Conservation (phyloP, 2,888 invertebrate genomes). For the Pristionchus japonicus region DNA sequence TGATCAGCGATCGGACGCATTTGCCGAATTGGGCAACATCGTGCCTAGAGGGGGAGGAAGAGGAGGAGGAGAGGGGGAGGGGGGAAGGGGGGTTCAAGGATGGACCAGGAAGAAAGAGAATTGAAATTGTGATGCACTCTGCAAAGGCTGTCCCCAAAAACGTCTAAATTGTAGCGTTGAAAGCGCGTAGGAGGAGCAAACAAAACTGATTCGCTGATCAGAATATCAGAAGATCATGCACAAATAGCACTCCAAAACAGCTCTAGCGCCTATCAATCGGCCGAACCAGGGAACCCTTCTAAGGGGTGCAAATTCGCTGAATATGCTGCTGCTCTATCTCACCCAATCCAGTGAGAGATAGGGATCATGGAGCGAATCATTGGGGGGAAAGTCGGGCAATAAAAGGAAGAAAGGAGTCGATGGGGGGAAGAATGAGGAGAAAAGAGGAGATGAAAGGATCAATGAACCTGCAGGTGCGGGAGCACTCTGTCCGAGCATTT, state of each 20-base stretch:
- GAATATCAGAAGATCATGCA: neutral
- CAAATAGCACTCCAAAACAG: neutral
- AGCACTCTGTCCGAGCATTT: neutral
- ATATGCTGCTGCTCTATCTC: too few relatives aligned
- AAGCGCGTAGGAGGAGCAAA: neutral
- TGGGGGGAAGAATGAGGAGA: neutral
- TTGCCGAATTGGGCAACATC: constrained; percentile 1
- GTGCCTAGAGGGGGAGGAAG: neutral
- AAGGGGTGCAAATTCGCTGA: neutral
- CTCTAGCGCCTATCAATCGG: neutral
- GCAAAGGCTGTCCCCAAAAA: too few relatives aligned
- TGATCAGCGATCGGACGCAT: neutral
- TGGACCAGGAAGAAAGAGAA: neutral
- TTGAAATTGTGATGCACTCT: neutral
- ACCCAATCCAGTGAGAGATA: neutral
- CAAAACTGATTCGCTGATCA: too few relatives aligned
- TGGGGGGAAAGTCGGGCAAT: neutral
- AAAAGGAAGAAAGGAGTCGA: neutral
- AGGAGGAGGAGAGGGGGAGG: neutral
- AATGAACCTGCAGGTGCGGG: neutral
- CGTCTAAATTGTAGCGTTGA: too few relatives aligned
- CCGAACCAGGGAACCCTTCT: neutral
- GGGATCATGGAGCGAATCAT: neutral
- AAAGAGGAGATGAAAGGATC: neutral
- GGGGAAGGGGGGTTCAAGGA: neutral